Percentiles rank a stretch among this genome's conserved stretches.
These are phyloP conservation scores for Himalopsyche kuldschensis DNA, from an alignment of 2,888 invertebrate species.

Conservation along the genomic window DNA sequence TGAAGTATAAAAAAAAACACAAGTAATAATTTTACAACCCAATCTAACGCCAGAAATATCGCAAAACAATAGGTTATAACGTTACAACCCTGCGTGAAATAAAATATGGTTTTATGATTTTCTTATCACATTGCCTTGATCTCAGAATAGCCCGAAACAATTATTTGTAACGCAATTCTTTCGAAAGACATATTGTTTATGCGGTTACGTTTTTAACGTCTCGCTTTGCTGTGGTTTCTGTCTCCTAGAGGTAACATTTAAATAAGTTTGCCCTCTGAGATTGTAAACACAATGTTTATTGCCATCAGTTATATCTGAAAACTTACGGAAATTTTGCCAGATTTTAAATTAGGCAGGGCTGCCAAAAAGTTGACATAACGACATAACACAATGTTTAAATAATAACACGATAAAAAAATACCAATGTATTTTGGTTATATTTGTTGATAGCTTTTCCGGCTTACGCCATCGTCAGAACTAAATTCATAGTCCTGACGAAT, in stretches of 20 bases:
- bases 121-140: not conserved
- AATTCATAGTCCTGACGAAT: too few relatives aligned
- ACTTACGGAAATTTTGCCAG: not conserved
- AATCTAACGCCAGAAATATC: not conserved
- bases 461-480: too few relatives aligned
- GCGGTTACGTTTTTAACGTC: not conserved
- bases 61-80: not conserved
- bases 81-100: not conserved
- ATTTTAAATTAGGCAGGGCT: not conserved
- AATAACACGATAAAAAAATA: too few relatives aligned
- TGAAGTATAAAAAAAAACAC: not conserved
- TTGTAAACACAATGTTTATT: not conserved
- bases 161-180: not conserved
- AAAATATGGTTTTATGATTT: not conserved
- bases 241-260: not conserved
- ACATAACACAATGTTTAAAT: too few relatives aligned
- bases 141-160: not conserved
- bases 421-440: too few relatives aligned
- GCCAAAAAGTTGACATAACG: not conserved
- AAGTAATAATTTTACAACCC: not conserved
- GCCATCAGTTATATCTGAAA: not conserved
- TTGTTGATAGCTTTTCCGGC: too few relatives aligned
- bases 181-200: not conserved
- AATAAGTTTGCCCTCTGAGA: not conserved
- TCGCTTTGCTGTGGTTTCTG: not conserved